phyloP scores from a whole-genome alignment of 2,888 invertebrate genomes.

The Baccha elongata region DNA sequence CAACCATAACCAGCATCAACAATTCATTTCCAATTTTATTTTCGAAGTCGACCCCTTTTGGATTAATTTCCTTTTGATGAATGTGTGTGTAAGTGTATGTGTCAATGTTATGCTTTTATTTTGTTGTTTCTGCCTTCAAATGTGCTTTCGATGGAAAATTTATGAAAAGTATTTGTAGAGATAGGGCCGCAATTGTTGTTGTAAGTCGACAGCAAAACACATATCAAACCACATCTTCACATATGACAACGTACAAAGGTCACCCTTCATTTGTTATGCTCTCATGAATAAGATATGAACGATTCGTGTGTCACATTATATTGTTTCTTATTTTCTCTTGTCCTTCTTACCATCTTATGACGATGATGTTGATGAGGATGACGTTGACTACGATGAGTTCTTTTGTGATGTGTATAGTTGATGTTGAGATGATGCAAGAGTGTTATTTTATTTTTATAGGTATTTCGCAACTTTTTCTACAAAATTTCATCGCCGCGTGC shows the following conservation, averaged over 20 bases:
- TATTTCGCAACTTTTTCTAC: background rate
- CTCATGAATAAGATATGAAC: slow-evolving; percentile 60
- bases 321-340: slow-evolving; percentile 42
- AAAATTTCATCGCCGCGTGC: background rate
- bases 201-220: slow-evolving; percentile 11
- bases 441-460: background rate
- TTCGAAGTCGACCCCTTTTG: slow-evolving; percentile 22
- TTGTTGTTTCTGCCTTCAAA: background rate
- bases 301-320: slow-evolving; percentile 66
- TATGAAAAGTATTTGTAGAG: slow-evolving; percentile 58
- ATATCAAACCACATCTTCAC: slow-evolving; percentile 39
- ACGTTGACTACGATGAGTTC: background rate
- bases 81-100: background rate
- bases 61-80: background rate
- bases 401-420: slow-evolving; percentile 9
- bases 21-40: slow-evolving; percentile 69
- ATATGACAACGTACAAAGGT: slow-evolving; percentile 39
- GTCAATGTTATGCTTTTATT: slow-evolving; percentile 1
- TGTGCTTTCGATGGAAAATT: slow-evolving; percentile 46
- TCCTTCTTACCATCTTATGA: slow-evolving; percentile 11
- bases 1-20: slow-evolving; percentile 38
- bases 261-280: slow-evolving; percentile 69
- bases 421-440: slow-evolving; percentile 3
- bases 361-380: slow-evolving; percentile 11
- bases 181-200: slow-evolving; percentile 11